Percentiles rank a stretch among this genome's conserved stretches.
These are phyloP conservation scores for Paralichthys olivaceus DNA, from an alignment of 2,113 vertebrate genomes.

Conservation along the genomic window DNA sequence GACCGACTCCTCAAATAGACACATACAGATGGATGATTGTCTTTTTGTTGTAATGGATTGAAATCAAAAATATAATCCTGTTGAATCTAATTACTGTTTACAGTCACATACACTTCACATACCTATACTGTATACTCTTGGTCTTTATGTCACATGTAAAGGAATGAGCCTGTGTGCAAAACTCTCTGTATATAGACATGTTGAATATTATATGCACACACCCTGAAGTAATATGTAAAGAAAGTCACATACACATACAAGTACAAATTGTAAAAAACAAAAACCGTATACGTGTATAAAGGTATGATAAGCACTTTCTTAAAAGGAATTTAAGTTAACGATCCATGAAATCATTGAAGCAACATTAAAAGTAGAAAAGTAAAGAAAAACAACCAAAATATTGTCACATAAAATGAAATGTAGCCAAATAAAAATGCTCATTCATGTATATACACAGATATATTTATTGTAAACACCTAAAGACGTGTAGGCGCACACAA, in stretches of 20 bases:
- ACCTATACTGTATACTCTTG: neutral
- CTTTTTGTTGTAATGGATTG: neutral
- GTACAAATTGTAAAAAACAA: neutral
- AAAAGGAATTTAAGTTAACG: neutral
- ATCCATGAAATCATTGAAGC: neutral
- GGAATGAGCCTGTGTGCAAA: neutral
- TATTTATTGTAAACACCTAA: neutral
- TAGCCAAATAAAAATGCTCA: neutral
- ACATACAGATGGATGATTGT: neutral
- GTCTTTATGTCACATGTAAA: neutral
- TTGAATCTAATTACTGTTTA: neutral
- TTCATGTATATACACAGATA: neutral
- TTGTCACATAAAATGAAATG: neutral
- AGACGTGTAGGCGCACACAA: neutral
- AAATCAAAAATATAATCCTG: neutral
- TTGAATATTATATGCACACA: neutral
- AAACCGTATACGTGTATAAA: neutral
- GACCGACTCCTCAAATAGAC: constrained; percentile 15
- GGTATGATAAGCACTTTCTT: neutral
- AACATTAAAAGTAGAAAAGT: neutral
- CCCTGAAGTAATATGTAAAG: neutral
- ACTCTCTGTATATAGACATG: neutral
- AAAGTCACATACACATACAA: neutral
- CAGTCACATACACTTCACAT: neutral
- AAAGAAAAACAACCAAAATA: neutral